phyloP scores from a whole-genome alignment of 2,113 vertebrate species.

The Istiophorus platypterus region DNA sequence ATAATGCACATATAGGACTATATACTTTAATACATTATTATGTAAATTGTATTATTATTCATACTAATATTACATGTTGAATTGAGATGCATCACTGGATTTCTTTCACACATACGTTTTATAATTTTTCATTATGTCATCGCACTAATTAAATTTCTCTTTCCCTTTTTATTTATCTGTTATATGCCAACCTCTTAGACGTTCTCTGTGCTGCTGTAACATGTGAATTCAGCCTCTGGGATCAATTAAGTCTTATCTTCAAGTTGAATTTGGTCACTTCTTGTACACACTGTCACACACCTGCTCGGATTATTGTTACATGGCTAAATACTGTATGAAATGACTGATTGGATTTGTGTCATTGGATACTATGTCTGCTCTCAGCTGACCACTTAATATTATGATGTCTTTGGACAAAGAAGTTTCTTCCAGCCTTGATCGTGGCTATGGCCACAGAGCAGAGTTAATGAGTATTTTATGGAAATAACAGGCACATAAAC shows the following conservation, averaged over 20 bases:
- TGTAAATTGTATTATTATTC: background rate
- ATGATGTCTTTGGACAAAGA: slow-evolving; percentile 10
- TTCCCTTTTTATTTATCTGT: background rate
- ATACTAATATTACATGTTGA: no score
- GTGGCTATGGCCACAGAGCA: slow-evolving; percentile 7
- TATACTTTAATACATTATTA: background rate
- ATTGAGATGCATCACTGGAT: background rate
- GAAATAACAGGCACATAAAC: slow-evolving; percentile 21
- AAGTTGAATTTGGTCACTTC: background rate
- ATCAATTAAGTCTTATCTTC: no score
- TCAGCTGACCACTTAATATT: slow-evolving; percentile 25
- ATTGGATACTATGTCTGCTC: background rate
- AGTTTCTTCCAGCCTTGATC: slow-evolving; percentile 16
- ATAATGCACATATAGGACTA: no score
- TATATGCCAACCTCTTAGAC: background rate
- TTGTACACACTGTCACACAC: background rate
- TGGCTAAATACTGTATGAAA: background rate
- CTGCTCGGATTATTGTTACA: background rate
- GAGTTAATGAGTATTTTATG: slow-evolving; percentile 34
- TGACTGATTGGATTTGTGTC: slow-evolving; percentile 10
- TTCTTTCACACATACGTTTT: background rate
- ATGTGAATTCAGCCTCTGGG: background rate
- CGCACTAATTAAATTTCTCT: background rate
- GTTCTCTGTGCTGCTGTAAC: background rate
- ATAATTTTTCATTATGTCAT: background rate